Percentiles rank a stretch among this genome's conserved stretches.
These are phyloP conservation scores for Rhynchonema sp. DNA, from an alignment of 2,888 invertebrate genomes.

Conservation along the genomic window DNA sequence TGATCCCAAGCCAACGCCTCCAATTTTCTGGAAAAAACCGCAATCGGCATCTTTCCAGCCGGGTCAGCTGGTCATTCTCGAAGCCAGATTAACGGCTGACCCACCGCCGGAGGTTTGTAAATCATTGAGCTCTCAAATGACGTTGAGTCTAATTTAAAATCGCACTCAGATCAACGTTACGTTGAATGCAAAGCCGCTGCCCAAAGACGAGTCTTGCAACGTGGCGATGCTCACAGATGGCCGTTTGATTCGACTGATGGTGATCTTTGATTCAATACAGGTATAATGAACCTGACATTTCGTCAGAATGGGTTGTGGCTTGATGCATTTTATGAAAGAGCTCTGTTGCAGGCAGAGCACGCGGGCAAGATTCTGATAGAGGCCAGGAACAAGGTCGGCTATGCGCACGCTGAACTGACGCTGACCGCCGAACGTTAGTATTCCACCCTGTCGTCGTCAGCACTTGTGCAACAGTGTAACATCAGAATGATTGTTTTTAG, in stretches of 20 bases:
- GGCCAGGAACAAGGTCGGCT: background rate
- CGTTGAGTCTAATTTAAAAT: background rate
- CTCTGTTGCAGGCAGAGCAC: no score
- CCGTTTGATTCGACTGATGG: background rate
- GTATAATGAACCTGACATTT: no score
- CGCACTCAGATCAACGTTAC: background rate
- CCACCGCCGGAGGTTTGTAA: background rate
- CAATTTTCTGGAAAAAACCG: background rate
- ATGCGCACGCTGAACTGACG: background rate
- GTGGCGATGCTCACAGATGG: background rate
- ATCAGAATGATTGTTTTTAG: no score
- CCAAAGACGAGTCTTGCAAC: background rate
- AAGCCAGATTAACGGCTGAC: background rate
- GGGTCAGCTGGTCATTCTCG: background rate
- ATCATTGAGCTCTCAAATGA: background rate
- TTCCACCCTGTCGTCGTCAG: no score
- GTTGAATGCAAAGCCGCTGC: background rate
- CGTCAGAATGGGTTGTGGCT: no score
- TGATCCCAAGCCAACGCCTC: background rate
- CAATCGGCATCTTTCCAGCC: background rate
- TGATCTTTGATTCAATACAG: background rate
- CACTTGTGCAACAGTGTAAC: no score
- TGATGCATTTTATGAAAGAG: no score
- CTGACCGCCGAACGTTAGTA: background rate
- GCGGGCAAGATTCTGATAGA: background rate